Conservation (phyloP, 2,888 invertebrate species). For the Sinohyriopsis cumingii region DNA sequence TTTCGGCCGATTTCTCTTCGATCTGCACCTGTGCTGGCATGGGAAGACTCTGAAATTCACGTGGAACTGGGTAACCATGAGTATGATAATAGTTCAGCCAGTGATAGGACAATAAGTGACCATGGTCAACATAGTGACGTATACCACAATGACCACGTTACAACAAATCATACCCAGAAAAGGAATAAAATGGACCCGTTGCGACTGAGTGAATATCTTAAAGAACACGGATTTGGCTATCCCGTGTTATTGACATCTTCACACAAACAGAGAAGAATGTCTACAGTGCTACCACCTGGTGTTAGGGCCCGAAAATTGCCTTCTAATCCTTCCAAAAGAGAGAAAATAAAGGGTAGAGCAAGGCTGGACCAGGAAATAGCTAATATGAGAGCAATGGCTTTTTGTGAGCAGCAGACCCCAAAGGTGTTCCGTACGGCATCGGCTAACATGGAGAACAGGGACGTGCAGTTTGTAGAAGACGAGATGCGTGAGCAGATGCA, state of each 20-base stretch:
- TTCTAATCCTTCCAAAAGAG: conserved; percentile 48
- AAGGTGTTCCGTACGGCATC: conserved; percentile 54
- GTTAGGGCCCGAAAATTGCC: conserved; percentile 40
- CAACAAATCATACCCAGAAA: conserved; percentile 18
- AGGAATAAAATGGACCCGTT: conserved; percentile 38
- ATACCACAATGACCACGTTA: conserved; percentile 24
- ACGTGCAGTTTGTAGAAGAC: conserved; percentile 54
- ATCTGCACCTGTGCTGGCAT: conserved; percentile 29
- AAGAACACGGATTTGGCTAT: conserved; percentile 38
- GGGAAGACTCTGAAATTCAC: conserved; percentile 7
- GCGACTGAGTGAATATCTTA: conserved; percentile 42
- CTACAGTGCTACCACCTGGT: conserved; percentile 32
- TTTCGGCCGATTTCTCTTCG: conserved; percentile 31
- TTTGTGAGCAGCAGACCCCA: conserved; percentile 54
- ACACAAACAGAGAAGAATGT: conserved; percentile 23
- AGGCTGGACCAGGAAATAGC: conserved; percentile 58
- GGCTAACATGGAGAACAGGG: conserved; percentile 48
- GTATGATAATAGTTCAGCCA: conserved; percentile 1
- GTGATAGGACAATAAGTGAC: neutral
- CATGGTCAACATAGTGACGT: conserved; percentile 16
- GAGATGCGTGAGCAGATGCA: conserved; percentile 48
- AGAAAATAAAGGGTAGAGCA: conserved; percentile 57
- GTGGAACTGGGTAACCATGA: conserved; percentile 6
- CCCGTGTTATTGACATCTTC: conserved; percentile 35
- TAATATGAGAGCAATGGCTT: conserved; percentile 55